These are phyloP conservation scores for Zoanthus sociatus DNA, from an alignment of 92 coral and sea anemone genomes.

Conservation along the genomic window DNA sequence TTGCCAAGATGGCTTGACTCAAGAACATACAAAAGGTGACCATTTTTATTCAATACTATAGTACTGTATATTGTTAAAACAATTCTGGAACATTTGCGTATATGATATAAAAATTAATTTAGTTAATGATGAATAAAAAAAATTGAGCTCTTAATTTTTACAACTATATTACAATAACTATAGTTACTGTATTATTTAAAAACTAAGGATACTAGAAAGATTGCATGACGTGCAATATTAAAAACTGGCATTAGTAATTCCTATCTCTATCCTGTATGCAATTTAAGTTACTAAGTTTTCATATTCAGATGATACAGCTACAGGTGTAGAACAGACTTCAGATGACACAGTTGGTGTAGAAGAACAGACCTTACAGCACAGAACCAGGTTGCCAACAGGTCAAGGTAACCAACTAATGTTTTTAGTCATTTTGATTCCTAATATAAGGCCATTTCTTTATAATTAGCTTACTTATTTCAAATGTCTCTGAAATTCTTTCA, in stretches of 20 bases:
- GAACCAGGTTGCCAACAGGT: constrained; percentile 5
- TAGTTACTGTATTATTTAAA: neutral
- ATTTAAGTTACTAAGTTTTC: neutral
- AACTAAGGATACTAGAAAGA: neutral
- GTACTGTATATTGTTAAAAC: neutral
- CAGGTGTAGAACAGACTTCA: neutral
- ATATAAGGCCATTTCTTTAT: neutral
- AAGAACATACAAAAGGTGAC: constrained; percentile 2
- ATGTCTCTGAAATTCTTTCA: neutral
- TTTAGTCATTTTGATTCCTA: neutral
- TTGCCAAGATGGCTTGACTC: constrained; percentile 2
- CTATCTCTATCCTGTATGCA: neutral
- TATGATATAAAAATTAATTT: neutral
- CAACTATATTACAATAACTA: neutral
- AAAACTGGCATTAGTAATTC: neutral
- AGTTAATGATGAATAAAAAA: neutral
- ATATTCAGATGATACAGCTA: neutral
- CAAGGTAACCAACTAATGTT: constrained; percentile 6
- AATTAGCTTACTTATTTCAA: neutral
- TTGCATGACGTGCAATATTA: neutral
- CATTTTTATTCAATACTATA: neutral
- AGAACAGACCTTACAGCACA: constrained; percentile 10
- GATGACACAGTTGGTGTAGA: neutral
- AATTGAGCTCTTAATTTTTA: neutral
- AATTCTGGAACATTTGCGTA: neutral